phyloP scores from a whole-genome alignment of 2,113 vertebrate genomes.

The Lophotis ruficrista region DNA sequence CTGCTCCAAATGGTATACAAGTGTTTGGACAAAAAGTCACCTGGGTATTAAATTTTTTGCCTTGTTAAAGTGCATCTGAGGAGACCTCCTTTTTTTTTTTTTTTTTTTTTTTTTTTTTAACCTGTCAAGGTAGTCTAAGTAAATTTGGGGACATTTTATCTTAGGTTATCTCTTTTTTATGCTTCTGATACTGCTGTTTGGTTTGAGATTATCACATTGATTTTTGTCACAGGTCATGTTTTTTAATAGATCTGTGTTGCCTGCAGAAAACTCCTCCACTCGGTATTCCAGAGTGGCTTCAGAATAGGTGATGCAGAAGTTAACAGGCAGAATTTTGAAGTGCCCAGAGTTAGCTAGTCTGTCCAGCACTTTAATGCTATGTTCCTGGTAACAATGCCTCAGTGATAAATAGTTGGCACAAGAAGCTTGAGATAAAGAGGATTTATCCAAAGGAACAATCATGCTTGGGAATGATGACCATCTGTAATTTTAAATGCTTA shows the following conservation, averaged over 20 bases:
- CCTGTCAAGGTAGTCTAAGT: slow-evolving; percentile 42
- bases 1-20: slow-evolving; percentile 5
- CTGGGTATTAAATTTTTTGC: not conserved
- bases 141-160: slow-evolving; percentile 64
- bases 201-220: slow-evolving; percentile 79
- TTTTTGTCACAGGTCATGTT: slow-evolving; percentile 81
- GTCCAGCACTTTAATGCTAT: not conserved
- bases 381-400: not conserved
- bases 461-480: not conserved
- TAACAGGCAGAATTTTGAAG: slow-evolving; percentile 61
- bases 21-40: slow-evolving; percentile 21
- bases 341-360: not conserved
- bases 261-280: slow-evolving; percentile 60
- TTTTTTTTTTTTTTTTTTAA: not conserved
- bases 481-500: not conserved
- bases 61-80: not conserved
- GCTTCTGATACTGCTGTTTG: slow-evolving; percentile 76
- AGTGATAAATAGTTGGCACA: not conserved
- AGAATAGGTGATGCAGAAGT: slow-evolving; percentile 40
- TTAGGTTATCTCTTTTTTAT: slow-evolving; percentile 69
- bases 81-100: not conserved
- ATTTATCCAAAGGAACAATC: not conserved
- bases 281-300: slow-evolving; percentile 25
- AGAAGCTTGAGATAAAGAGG: not conserved
- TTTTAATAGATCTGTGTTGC: slow-evolving; percentile 75